A percentile compares a stretch with the other conserved stretches of the same genome.
These are phyloP conservation scores for Laticauda colubrina DNA, from an alignment of 2,113 vertebrate species.

Conservation along the genomic window DNA sequence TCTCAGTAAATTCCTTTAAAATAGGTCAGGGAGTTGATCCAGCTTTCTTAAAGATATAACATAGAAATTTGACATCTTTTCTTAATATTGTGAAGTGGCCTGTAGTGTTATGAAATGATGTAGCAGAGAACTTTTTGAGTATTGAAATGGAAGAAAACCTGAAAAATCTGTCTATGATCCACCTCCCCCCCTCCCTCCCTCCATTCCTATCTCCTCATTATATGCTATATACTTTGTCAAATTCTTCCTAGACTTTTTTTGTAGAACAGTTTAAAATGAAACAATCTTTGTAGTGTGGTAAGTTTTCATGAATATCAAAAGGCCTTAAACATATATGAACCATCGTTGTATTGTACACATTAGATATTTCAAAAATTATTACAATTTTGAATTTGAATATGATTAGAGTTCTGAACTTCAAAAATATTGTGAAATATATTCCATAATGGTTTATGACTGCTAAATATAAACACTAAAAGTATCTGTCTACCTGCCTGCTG, in stretches of 20 bases:
- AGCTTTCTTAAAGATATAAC: not conserved
- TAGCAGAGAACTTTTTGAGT: not conserved
- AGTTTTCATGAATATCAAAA: not conserved
- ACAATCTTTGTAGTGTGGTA: not conserved
- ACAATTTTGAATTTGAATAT: not conserved
- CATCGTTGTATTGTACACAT: conserved; percentile 33
- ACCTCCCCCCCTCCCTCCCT: not conserved
- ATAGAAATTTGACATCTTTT: not conserved
- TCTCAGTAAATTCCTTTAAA: not conserved
- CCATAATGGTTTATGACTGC: conserved; percentile 53
- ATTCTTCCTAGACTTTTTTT: not conserved
- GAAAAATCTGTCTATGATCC: conserved; percentile 31
- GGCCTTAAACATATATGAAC: not conserved
- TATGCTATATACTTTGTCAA: not conserved
- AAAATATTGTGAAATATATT: conserved; percentile 54
- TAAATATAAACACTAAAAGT: conserved; percentile 9
- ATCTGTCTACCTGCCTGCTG: not conserved
- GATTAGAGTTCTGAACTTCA: not conserved
- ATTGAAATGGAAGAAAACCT: conserved; percentile 42
- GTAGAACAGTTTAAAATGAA: not conserved
- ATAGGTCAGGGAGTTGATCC: not conserved
- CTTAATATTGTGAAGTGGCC: not conserved
- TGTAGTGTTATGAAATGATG: not conserved
- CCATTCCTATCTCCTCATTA: not conserved
- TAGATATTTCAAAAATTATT: conserved; percentile 40